A percentile compares a stretch with the other conserved stretches of the same genome.
phyloP scores from a whole-genome alignment of 2,797 vertebrate species.

The Epinephelus awoara region DNA sequence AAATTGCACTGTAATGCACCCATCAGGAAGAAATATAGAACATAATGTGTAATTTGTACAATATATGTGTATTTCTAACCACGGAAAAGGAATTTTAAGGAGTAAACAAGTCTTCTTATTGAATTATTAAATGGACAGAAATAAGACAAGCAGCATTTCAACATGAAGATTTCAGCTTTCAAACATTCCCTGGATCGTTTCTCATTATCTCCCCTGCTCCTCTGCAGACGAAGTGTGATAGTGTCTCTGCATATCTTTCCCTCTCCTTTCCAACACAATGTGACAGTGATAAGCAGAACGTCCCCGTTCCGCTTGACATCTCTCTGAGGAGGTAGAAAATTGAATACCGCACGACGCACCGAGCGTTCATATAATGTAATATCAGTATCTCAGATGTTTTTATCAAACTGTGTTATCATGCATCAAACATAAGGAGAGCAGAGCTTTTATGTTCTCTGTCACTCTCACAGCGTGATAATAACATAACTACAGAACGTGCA shows the following conservation, averaged over 20 bases:
- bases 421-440: constrained; percentile 32
- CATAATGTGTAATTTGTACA: neutral
- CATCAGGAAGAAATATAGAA: neutral
- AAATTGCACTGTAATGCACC: neutral
- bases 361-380: constrained; percentile 26
- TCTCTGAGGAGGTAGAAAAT: constrained; percentile 66
- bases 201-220: constrained; percentile 44
- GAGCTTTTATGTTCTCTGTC: constrained; percentile 26
- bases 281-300: constrained; percentile 48
- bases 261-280: constrained; percentile 37
- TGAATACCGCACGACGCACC: constrained; percentile 41
- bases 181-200: constrained; percentile 31
- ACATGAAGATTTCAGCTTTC: constrained; percentile 29
- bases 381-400: constrained; percentile 46
- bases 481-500: constrained; percentile 15
- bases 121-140: constrained; percentile 1
- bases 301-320: constrained; percentile 62
- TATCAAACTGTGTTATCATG: constrained; percentile 54
- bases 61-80: neutral
- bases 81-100: neutral
- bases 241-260: constrained; percentile 19
- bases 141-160: constrained; percentile 19
- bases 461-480: constrained; percentile 5
- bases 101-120: neutral
- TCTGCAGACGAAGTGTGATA: constrained; percentile 13